Evolutionary conservation across 2,888 invertebrate species (phyloP).

Genomic region (Zygaena filipendulae): DNA sequence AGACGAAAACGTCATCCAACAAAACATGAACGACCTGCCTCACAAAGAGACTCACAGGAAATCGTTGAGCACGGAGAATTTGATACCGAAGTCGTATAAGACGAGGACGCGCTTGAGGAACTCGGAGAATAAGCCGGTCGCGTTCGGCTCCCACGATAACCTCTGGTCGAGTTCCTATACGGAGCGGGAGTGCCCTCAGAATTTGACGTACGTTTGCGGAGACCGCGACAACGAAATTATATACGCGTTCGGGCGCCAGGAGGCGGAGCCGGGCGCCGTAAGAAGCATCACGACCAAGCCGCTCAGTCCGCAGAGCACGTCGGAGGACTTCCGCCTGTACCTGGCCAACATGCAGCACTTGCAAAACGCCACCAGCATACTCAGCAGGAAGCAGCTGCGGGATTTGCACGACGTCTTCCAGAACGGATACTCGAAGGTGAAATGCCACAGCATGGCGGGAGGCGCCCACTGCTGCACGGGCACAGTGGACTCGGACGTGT

Average conservation of each 20-base stretch:
- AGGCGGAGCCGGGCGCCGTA: conserved; percentile 46
- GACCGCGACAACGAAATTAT: conserved; percentile 63
- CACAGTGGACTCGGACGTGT: conserved; percentile 28
- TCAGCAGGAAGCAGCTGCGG: conserved; percentile 70
- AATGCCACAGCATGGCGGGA: conserved; percentile 35
- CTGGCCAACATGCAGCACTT: conserved; percentile 78
- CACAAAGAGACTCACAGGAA: conserved; percentile 59
- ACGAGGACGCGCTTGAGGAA: conserved; percentile 38
- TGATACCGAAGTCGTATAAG: conserved; percentile 62
- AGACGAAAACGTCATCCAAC: conserved; percentile 44
- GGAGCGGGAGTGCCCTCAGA: conserved; percentile 45
- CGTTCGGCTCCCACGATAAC: conserved; percentile 63
- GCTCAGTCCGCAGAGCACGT: conserved; percentile 72
- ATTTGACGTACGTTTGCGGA: conserved; percentile 52
- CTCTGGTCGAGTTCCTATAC: conserved; percentile 54
- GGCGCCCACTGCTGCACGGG: conserved; percentile 46
- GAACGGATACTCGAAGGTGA: conserved; percentile 59
- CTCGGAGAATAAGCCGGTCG: conserved; percentile 31
- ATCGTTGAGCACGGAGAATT: conserved; percentile 71
- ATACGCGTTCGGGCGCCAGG: conserved; percentile 53
- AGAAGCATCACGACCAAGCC: conserved; percentile 73
- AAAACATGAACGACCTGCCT: conserved; percentile 41
- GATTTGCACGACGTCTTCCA: conserved; percentile 70
- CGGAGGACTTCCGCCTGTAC: conserved; percentile 77
- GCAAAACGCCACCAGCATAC: conserved; percentile 75